phyloP scores from a whole-genome alignment of 2,888 invertebrate genomes.

The Yponomeuta malinellus region DNA sequence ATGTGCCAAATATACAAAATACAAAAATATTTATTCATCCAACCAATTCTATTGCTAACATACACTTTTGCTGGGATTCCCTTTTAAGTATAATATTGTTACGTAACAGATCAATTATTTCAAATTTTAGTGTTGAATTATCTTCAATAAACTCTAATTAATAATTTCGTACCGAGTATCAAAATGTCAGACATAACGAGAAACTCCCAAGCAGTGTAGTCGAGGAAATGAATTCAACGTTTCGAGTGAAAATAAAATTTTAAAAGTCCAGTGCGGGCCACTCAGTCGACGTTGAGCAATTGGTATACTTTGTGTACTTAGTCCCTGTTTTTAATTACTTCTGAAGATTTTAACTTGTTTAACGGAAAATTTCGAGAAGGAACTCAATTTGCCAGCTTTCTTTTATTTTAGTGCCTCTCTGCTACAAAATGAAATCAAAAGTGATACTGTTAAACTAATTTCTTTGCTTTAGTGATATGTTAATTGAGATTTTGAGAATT shows the following conservation, averaged over 20 bases:
- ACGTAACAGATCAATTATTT: too few species aligned
- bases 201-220: conserved; percentile 2
- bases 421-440: not conserved
- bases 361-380: not conserved
- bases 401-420: not conserved
- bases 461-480: too few species aligned
- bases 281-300: conserved; percentile 54
- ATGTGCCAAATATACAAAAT: too few species aligned
- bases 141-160: too few species aligned
- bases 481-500: too few species aligned
- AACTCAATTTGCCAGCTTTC: conserved; percentile 15
- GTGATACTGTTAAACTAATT: not conserved
- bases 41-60: too few species aligned
- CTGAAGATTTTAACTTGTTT: conserved; percentile 47
- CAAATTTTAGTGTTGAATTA: too few species aligned
- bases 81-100: too few species aligned
- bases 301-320: conserved; percentile 56
- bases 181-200: too few species aligned
- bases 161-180: too few species aligned
- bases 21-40: too few species aligned
- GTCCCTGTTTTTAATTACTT: conserved; percentile 62
- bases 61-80: too few species aligned
- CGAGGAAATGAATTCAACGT: conserved; percentile 13
- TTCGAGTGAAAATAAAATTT: conserved; percentile 25
- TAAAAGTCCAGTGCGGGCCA: conserved; percentile 35